Conservation (phyloP, 2,113 vertebrate species). For the Anolis carolinensis region DNA sequence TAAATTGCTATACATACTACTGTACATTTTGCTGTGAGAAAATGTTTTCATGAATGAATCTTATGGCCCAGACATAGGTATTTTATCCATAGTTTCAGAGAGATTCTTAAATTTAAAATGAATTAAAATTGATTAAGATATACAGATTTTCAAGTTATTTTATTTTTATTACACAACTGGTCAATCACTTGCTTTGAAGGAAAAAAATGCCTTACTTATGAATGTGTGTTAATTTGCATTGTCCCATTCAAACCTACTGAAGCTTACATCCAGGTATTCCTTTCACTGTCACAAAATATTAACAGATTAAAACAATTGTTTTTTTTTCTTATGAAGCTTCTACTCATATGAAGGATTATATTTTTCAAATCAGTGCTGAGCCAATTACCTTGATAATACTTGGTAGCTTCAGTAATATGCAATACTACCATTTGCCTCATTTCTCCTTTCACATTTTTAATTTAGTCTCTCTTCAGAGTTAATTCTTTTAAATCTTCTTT, state of each 20-base stretch:
- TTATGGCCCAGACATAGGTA: not conserved
- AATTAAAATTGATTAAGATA: not conserved
- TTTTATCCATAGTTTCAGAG: not conserved
- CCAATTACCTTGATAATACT: not conserved
- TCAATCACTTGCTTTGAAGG: not conserved
- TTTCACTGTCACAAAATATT: not conserved
- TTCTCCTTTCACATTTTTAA: conserved; percentile 8
- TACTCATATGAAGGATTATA: conserved; percentile 15
- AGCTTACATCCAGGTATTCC: not conserved
- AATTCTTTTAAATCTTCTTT: conserved; percentile 18
- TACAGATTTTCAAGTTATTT: not conserved
- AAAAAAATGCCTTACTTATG: not conserved
- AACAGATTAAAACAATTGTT: not conserved
- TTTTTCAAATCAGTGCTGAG: conserved; percentile 1
- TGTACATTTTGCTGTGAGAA: not conserved
- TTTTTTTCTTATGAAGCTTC: not conserved
- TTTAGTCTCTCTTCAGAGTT: conserved; percentile 5
- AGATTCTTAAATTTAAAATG: not conserved
- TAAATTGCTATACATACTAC: not conserved
- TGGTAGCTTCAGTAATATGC: not conserved
- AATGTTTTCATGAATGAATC: not conserved
- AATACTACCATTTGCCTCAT: not conserved
- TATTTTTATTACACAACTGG: not conserved
- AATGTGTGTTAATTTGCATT: not conserved
- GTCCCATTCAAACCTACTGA: not conserved